A percentile compares a stretch with the other conserved stretches of the same genome.
Conservation (phyloP, 1,140 invertebrate genomes). For the Sarcophaga bullata region DNA sequence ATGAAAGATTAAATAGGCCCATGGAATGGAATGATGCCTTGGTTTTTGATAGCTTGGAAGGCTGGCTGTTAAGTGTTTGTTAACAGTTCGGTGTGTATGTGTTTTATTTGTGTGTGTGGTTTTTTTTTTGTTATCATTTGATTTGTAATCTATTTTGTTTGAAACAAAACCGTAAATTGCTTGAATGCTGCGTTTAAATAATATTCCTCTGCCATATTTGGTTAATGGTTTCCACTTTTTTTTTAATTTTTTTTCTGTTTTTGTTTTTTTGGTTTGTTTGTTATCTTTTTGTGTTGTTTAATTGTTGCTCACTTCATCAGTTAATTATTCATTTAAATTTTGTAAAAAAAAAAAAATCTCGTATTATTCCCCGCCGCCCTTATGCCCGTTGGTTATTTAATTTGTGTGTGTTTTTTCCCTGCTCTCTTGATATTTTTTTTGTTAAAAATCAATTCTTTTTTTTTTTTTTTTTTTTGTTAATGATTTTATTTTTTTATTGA, state of each 20-base stretch:
- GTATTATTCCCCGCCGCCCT: not conserved
- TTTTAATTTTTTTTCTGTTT: not conserved
- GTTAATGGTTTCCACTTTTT: not conserved
- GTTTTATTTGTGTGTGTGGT: no score
- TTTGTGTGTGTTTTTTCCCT: not conserved
- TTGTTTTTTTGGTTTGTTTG: not conserved
- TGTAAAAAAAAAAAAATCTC: not conserved
- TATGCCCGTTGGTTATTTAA: constrained; percentile 2
- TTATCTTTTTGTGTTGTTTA: constrained; percentile 6
- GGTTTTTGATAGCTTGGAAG: not conserved
- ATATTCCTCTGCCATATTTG: no score
- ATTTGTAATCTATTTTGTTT: no score
- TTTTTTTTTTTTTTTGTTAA: not conserved
- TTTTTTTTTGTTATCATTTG: no score
- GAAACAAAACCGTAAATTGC: no score
- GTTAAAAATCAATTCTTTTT: not conserved
- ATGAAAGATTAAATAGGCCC: no score
- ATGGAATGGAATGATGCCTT: no score
- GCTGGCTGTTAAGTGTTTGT: not conserved
- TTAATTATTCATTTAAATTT: not conserved
- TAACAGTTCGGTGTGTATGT: not conserved
- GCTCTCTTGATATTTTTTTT: not conserved
- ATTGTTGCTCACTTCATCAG: constrained; percentile 9
- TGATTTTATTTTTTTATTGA: not conserved
- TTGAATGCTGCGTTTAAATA: no score